Conservation (phyloP, 2,113 vertebrate species). For the Cyphomyrus plagiostoma region DNA sequence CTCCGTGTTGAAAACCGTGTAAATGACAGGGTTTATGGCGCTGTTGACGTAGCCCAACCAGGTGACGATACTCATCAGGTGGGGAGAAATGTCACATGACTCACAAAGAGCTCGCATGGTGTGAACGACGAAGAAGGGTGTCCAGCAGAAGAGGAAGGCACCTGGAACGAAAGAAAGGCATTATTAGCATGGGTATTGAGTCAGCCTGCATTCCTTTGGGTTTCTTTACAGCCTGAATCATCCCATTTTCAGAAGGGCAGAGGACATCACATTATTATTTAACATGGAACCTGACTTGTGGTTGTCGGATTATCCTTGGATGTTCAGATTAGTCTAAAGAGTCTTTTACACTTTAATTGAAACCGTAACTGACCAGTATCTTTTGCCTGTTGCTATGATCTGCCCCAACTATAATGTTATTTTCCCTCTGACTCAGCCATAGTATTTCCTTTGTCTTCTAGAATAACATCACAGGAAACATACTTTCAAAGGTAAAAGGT, state of each 20-base stretch:
- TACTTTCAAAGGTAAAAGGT: neutral
- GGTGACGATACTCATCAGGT: conserved; percentile 83
- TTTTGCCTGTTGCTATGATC: neutral
- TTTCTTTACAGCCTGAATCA: neutral
- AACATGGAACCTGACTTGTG: neutral
- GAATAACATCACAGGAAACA: neutral
- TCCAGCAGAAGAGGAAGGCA: conserved; percentile 92
- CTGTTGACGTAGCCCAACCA: conserved; percentile 97
- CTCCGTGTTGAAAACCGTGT: conserved; percentile 84
- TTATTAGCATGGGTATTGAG: neutral
- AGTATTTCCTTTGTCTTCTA: neutral
- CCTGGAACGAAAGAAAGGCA: conserved; percentile 50
- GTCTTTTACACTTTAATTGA: neutral
- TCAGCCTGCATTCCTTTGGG: neutral
- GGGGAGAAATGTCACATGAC: conserved; percentile 64
- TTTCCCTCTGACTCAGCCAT: neutral
- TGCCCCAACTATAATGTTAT: neutral
- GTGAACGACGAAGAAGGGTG: conserved; percentile 91
- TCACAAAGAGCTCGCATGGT: conserved; percentile 72
- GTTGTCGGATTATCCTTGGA: neutral
- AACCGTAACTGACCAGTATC: neutral
- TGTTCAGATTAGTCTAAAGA: neutral
- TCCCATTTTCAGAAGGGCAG: neutral
- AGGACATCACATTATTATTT: neutral
- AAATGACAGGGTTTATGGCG: conserved; percentile 88